phyloP scores from a whole-genome alignment of 2,888 invertebrate genomes.

The Drosophila macrothrix region DNA sequence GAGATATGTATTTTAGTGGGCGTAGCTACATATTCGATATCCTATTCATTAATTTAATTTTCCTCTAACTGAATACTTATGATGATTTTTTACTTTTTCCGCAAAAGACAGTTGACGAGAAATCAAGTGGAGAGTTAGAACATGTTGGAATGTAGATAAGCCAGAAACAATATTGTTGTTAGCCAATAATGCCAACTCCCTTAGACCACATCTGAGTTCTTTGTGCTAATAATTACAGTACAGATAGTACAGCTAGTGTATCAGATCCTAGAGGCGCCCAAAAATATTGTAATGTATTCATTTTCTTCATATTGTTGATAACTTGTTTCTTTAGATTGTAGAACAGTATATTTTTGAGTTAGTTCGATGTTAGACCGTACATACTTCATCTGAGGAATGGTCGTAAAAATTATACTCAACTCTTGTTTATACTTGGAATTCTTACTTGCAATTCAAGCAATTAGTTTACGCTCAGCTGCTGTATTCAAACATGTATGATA shows the following conservation, averaged over 20 bases:
- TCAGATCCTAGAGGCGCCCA: background rate
- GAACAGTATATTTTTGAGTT: background rate
- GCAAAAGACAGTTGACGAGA: background rate
- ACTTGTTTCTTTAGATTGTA: background rate
- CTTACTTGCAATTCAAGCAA: background rate
- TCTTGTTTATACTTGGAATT: background rate
- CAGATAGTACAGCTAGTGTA: background rate
- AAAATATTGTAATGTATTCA: background rate
- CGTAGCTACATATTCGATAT: background rate
- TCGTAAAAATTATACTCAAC: background rate
- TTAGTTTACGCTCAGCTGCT: background rate
- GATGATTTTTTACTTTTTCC: background rate
- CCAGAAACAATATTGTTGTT: background rate
- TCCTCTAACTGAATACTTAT: background rate
- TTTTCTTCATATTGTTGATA: background rate
- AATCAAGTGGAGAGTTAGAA: background rate
- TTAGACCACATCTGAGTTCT: background rate
- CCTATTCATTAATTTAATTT: background rate
- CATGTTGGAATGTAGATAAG: background rate
- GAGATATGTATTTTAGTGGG: slow-evolving; percentile 14
- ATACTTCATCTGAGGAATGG: background rate
- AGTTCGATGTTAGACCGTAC: background rate
- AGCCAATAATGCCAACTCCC: background rate
- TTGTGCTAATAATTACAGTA: background rate
- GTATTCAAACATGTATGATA: slow-evolving; percentile 11